Base-by-base conservation (phyloP, 2,113 vertebrate genomes). In the Ptyas mucosa region DNA sequence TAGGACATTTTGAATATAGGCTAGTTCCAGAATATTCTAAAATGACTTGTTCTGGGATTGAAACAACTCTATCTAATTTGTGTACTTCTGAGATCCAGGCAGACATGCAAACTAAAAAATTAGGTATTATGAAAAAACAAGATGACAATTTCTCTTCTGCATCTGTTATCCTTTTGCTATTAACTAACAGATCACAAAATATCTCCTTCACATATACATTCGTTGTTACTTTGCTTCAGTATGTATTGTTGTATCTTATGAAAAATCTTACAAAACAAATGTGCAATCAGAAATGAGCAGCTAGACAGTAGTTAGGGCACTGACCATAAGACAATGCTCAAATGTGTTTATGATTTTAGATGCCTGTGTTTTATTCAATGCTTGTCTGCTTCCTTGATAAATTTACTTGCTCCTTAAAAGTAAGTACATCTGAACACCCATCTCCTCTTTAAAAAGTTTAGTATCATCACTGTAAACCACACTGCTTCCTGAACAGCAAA, bases 151-250 rank as follows among this genome's bases (percentile, higher is more conserved):
- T 95, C 94, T 94, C 92, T 94, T 94, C 93, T 96, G 93, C 96
- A 95, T 98, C 96, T 97, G 96, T 91, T 34, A 96, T 94, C 29
- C 92, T 95, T 94, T 95, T 94, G 94, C 96, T 97, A 96, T 91
- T 93, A 94, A 96, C 88, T 97, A 95, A 96, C 97, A 96, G 97
- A 98, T 96, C 95, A 97, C 96, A 97, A 97, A 97, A 97, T 94
- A 89, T 95, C 95, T 96, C 96, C 95, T 97, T 97, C 96, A 97
- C 97, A 97, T 97, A 97, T 97, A 97, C 97, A 97, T 98, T 98
- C 97, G 97, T 97, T 98, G 98, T 97, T 97, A 97, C 96, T 96
- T 94, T 96, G 97, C 96, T 97, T 98, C 98, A 98, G 98, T 96
- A 94, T 96, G 96, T 95, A 96, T 97, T 98, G 97, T 97, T 98